Evolutionary conservation across 1,140 invertebrate species (phyloP).

Genomic region (Neoseiulus cucumeris): DNA sequence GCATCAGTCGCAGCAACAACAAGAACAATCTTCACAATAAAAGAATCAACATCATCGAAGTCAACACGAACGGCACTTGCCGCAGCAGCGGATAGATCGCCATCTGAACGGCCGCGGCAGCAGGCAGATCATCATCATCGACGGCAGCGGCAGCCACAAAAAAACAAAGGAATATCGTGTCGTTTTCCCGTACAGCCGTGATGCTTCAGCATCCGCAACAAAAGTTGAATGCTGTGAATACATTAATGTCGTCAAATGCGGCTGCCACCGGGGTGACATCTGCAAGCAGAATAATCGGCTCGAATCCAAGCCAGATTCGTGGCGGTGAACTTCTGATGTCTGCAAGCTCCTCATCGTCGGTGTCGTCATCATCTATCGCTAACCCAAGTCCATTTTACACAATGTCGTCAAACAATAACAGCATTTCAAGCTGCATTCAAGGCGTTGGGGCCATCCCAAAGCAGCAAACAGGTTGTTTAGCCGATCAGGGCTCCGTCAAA

Average conservation of each 20-base stretch:
- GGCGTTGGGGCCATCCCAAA: neutral
- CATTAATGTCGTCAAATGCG: neutral
- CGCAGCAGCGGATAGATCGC: neutral
- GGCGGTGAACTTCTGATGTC: neutral
- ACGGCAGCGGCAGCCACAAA: neutral
- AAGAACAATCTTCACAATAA: neutral
- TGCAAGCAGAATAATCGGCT: neutral
- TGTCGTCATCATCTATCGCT: neutral
- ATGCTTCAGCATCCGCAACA: too few species aligned
- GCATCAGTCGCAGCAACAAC: neutral
- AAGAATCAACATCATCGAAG: neutral
- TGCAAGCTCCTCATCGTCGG: neutral
- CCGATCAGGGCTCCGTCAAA: neutral
- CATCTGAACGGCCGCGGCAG: neutral
- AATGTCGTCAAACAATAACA: constrained; percentile 4
- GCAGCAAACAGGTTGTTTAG: neutral
- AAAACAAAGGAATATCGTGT: neutral
- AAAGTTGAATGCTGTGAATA: too few species aligned
- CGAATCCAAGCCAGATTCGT: neutral
- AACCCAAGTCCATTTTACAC: neutral
- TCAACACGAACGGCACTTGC: neutral
- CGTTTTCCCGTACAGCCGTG: too few species aligned
- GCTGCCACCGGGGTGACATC: neutral
- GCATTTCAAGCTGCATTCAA: neutral
- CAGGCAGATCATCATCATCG: neutral